Evolutionary conservation across 2,797 vertebrate species (phyloP), one percentile per base, ranked within the genome.

Genomic region (Enoplosus armatus): DNA sequence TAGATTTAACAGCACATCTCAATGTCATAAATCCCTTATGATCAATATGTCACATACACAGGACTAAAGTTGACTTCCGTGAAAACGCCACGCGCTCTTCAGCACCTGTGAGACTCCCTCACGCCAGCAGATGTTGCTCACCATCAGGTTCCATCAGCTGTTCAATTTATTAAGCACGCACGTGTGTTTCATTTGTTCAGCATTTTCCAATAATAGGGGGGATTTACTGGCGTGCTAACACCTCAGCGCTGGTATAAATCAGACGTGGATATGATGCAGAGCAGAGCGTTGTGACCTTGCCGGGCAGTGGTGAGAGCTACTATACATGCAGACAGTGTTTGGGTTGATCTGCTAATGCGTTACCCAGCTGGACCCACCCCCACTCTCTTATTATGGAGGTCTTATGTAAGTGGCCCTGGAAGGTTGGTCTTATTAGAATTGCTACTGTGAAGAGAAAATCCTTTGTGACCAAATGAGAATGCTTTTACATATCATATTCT

Each of bases 161-260:
- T 77, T 81, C 20, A 8, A 26, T 79, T 91, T 75, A 75, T 83
- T 76, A 67, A 73, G 41, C 50, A 66, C 67, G 59, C 82, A 85
- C 56, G 43, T 58, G 82, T 79, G 53, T 77, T 79, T 72, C 62
- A 74, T 75, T 86, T 76, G 70, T 78, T 82, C 63, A 48, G 31
- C 48, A 56, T 82, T 89, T 80, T 82, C 72, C 73, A 72, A 61
- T 89, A 90, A 88, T 61, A 24, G 82, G 65, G 72, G 45, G 50
- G 60, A 76, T 83, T 89, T 89, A 84, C 73, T 79, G 84, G 83
- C n/a, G 24, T 66, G 45, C 87, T 79, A 84, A 89, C 90, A 89
- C 89, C 88, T 91, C 76, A 22, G 65, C 11, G 39, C 71, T 47
- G 70, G 41, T 29, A 82, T 90, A 88, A 93, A 90, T 93, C 85